phyloP scores from a whole-genome alignment of 1,140 invertebrate species.

The Brachionus sp. region DNA sequence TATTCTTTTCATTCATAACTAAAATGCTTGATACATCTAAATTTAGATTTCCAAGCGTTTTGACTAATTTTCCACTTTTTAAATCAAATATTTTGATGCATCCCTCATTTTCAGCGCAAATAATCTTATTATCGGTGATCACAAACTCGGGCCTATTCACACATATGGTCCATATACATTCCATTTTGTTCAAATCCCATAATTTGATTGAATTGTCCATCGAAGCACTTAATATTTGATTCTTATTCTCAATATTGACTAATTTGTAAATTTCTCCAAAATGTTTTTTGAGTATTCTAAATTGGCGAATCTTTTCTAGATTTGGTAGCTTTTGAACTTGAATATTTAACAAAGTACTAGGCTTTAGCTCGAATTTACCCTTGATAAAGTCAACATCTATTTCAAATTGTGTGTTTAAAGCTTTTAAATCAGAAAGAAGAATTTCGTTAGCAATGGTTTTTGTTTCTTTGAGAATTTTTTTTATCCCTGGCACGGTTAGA shows the following conservation, averaged over 20 bases:
- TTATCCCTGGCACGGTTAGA: background rate
- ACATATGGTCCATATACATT: background rate
- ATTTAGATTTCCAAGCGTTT: background rate
- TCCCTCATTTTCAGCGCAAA: background rate
- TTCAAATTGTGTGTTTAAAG: background rate
- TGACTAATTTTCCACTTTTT: background rate
- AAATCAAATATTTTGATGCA: background rate
- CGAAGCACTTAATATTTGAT: background rate
- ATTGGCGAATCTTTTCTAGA: background rate
- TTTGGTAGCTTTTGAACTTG: background rate
- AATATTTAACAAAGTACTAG: background rate
- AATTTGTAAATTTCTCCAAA: background rate
- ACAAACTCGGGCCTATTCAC: background rate
- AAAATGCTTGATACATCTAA: background rate
- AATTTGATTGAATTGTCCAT: constrained; percentile 2
- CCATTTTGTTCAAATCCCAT: constrained; percentile 1
- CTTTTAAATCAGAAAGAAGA: background rate
- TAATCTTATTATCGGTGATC: background rate
- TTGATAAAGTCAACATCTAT: background rate
- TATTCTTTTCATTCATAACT: background rate
- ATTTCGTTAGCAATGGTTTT: background rate
- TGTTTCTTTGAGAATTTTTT: background rate
- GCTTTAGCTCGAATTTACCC: background rate
- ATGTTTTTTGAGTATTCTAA: background rate
- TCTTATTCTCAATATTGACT: no score